Conservation (phyloP, 2,797 vertebrate genomes). For the Cyprinella venusta region DNA sequence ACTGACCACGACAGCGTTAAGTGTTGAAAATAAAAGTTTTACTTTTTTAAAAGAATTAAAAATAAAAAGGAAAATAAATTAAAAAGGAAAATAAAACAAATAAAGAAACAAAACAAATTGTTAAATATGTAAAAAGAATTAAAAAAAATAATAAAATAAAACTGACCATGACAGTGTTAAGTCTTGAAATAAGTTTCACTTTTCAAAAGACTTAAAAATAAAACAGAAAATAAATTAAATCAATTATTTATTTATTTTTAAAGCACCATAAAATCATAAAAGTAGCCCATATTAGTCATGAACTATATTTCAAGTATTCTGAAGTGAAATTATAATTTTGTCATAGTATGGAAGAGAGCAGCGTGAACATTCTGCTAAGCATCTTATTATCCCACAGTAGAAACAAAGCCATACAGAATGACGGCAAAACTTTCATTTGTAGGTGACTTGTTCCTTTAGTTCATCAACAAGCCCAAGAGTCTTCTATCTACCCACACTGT, state of each 20-base stretch:
- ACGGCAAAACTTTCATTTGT: background rate
- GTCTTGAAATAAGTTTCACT: no score
- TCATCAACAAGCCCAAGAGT: background rate
- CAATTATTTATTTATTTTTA: no score
- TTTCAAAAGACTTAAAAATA: background rate
- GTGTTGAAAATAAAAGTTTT: no score
- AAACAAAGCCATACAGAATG: background rate
- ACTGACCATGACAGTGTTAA: no score
- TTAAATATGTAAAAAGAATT: no score
- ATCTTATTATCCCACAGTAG: background rate
- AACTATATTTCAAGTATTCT: background rate
- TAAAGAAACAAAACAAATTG: no score
- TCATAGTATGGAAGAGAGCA: background rate
- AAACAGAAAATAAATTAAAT: background rate
- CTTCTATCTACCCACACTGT: background rate
- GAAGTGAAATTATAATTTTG: background rate
- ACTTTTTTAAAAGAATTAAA: no score
- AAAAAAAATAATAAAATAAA: no score
- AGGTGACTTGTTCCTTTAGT: background rate
- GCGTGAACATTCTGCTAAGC: background rate
- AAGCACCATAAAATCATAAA: background rate
- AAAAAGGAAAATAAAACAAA: no score
- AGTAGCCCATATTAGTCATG: background rate
- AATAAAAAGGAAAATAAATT: no score
- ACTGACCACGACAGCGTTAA: no score